phyloP scores from a whole-genome alignment of 2,888 invertebrate genomes.

The Pseudococcus viburni region DNA sequence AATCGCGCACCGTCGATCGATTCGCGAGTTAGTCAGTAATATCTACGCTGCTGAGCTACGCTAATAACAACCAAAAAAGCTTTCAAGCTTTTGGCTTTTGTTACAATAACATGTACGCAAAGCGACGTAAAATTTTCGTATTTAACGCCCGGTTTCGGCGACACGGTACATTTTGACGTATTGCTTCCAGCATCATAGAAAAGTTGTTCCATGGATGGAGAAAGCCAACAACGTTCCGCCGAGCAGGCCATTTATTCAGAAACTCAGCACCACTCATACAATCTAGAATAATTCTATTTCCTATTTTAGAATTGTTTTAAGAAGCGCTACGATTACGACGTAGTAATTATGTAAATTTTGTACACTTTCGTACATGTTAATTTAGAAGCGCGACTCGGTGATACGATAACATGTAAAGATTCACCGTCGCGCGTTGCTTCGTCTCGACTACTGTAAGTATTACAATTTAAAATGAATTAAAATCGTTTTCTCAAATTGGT shows the following conservation, averaged over 20 bases:
- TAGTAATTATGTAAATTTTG: slow-evolving; percentile 9
- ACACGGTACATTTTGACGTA: not conserved
- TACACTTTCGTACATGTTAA: slow-evolving; percentile 22
- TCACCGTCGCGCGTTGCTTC: not conserved
- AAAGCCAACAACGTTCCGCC: not conserved
- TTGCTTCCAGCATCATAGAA: not conserved
- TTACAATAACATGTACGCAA: slow-evolving; percentile 21
- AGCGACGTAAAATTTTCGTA: not conserved
- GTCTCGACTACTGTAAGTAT: not conserved
- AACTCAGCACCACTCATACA: slow-evolving; percentile 33
- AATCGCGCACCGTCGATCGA: not conserved
- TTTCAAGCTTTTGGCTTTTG: slow-evolving; percentile 51
- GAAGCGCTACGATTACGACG: not conserved
- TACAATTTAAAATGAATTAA: slow-evolving; percentile 15
- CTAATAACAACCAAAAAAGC: not conserved
- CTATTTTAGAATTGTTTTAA: not conserved
- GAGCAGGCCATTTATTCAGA: not conserved
- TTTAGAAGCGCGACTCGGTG: not conserved
- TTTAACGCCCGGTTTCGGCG: not conserved
- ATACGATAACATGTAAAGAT: not conserved
- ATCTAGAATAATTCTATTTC: slow-evolving; percentile 33
- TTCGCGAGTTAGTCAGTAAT: slow-evolving; percentile 58
- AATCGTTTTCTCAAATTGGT: not conserved
- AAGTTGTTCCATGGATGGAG: slow-evolving; percentile 51
- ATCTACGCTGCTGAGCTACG: not conserved